Evolutionary conservation across 2,888 invertebrate genomes (phyloP), one percentile per base, ranked within the genome.

Genomic region (Gibbula magus): DNA sequence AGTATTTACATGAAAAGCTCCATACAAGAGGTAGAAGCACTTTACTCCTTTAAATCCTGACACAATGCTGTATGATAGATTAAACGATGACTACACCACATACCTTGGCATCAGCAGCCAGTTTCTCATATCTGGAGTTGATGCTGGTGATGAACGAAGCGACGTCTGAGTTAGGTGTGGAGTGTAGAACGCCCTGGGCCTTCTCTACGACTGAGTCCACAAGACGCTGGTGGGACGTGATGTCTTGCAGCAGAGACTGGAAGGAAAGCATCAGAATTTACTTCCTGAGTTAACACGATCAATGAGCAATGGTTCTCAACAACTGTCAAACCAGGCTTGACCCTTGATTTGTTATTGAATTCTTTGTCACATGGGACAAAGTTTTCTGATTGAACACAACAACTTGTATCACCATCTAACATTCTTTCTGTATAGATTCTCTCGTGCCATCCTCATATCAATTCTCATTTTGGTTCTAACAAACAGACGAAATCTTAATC

Each of bases 161-260:
- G 54, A 92, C 89, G 18, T 92, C 90, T 10, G 89, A 85, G 82
- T 89, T 89, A 67, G 86, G 94, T 2, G 97, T 95, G n/a, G 95
- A 95, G 32, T 95, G 94, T 0, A 96, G 94, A 3, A 96, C 92
- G 25, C 94, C 95, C 86, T 96, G 95, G 0, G 97, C 97, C 92
- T 97, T 98, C 91, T 98, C 97, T 4, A 96, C 96, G 1, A 98
- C 95, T 1, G 96, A 96, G 93, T 98, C 98, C 67, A 98, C 96
- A 13, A 97, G 95, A 86, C 97, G 94, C 92, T 97, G 97, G 89
- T 98, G 97, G 0, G 97, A 96, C 66, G 95, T 94, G 32, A 98
- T 96, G 93, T 98, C 98, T 93, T 98, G 98, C 79, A 96, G 94
- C 77, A 96, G 94, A 0, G 96, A 96, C 94, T 95, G 89, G 32